These are phyloP conservation scores for Diaperis boleti DNA, from an alignment of 2,888 invertebrate genomes.

Conservation along the genomic window DNA sequence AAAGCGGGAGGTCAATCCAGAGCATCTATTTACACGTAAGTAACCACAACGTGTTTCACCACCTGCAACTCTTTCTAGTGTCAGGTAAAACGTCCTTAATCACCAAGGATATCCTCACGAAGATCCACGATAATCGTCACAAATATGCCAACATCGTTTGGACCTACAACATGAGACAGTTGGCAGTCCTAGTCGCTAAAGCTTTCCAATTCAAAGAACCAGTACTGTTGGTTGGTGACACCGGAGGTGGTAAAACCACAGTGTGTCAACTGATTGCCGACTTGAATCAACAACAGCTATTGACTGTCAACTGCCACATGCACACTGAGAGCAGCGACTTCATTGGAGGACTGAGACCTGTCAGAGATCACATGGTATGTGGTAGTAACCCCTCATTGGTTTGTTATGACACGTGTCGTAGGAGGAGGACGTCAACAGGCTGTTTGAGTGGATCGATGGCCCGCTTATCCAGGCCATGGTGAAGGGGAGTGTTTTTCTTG, in stretches of 20 bases:
- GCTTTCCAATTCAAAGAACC: slow-evolving; percentile 94
- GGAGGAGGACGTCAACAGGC: slow-evolving; percentile 64
- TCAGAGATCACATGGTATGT: slow-evolving; percentile 68
- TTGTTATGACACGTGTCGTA: too few relatives aligned
- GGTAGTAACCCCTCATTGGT: background rate
- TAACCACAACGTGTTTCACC: slow-evolving; percentile 21
- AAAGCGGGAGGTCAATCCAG: slow-evolving; percentile 78
- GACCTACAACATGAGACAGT: slow-evolving; percentile 91
- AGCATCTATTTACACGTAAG: slow-evolving; percentile 77
- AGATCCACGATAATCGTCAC: slow-evolving; percentile 70
- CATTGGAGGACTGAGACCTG: slow-evolving; percentile 93
- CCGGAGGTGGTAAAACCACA: slow-evolving; percentile 98
- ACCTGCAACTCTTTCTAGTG: slow-evolving; percentile 56
- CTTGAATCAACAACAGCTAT: slow-evolving; percentile 74
- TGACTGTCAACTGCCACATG: slow-evolving; percentile 97
- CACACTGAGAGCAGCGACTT: slow-evolving; percentile 99
- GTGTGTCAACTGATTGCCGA: slow-evolving; percentile 90
- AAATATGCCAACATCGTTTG: slow-evolving; percentile 89
- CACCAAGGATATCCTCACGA: slow-evolving; percentile 78
- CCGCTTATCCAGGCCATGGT: slow-evolving; percentile 93
- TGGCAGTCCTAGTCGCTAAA: slow-evolving; percentile 83
- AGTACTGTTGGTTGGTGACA: slow-evolving; percentile 95
- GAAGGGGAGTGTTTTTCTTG: slow-evolving; percentile 88
- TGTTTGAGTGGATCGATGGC: slow-evolving; percentile 99
- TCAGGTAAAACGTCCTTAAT: slow-evolving; percentile 80